Evolutionary conservation across 2,113 vertebrate genomes (phyloP).

Genomic region (Panthera uncia): DNA sequence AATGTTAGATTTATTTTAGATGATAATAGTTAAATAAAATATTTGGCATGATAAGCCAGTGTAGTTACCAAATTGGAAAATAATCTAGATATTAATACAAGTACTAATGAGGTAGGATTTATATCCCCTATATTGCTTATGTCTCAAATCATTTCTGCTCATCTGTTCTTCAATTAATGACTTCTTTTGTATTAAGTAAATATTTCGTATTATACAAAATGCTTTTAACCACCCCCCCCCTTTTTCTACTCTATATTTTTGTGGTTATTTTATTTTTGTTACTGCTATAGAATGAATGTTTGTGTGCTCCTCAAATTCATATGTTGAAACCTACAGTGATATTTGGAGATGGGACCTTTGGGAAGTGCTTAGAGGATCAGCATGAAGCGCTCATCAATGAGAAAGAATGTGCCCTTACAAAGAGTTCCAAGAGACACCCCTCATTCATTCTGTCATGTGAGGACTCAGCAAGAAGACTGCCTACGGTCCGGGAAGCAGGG

Average conservation of each 20-base stretch:
- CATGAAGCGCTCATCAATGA: not conserved
- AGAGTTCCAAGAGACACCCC: not conserved
- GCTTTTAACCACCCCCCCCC: not conserved
- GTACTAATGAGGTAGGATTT: not conserved
- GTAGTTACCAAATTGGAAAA: not conserved
- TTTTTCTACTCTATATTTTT: not conserved
- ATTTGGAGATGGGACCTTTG: not conserved
- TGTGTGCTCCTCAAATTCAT: not conserved
- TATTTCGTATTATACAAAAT: not conserved
- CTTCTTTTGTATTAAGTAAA: not conserved
- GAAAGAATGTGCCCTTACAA: not conserved
- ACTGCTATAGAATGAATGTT: not conserved
- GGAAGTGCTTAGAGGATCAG: not conserved
- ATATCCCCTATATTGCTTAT: not conserved
- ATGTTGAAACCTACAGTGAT: not conserved
- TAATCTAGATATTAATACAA: not conserved
- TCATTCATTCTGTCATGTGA: not conserved
- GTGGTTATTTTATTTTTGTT: not conserved
- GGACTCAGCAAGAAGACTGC: not conserved
- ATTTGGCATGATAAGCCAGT: not conserved
- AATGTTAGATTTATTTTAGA: not conserved
- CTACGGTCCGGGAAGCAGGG: not conserved
- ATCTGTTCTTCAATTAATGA: not conserved
- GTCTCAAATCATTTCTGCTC: not conserved
- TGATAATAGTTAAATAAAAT: not conserved